Evolutionary conservation across 2,113 vertebrate genomes (phyloP).

Genomic region (Hymenochirus boettgeri): DNA sequence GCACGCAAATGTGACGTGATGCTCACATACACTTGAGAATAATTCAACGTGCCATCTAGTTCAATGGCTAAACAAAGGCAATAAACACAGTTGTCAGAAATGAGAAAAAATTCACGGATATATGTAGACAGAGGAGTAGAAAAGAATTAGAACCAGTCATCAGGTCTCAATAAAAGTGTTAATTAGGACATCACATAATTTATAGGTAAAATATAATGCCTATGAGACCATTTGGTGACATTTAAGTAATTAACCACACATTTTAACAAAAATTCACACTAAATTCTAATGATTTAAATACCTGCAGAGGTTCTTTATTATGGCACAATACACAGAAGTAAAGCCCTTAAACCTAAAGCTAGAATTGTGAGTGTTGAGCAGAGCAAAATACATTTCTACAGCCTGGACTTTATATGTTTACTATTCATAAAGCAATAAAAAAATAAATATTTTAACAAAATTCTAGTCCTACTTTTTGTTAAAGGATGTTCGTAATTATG

Average conservation of each 20-base stretch:
- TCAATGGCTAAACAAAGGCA: slow-evolving; percentile 75
- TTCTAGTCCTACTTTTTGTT: too few species aligned
- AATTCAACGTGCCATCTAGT: slow-evolving; percentile 81
- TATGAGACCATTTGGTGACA: slow-evolving; percentile 45
- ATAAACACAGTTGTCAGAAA: slow-evolving; percentile 85
- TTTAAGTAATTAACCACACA: slow-evolving; percentile 56
- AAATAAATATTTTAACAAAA: too few species aligned
- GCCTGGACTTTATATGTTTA: background rate
- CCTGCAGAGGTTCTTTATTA: background rate
- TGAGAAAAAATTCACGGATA: slow-evolving; percentile 67
- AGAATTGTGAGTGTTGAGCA: background rate
- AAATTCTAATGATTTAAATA: slow-evolving; percentile 32
- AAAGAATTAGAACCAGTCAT: slow-evolving; percentile 58
- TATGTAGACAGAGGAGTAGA: slow-evolving; percentile 56
- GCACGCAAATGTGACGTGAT: slow-evolving; percentile 85
- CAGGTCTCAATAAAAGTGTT: slow-evolving; percentile 64
- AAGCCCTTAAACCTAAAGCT: background rate
- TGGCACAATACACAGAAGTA: background rate
- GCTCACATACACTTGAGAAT: slow-evolving; percentile 82
- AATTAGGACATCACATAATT: slow-evolving; percentile 64
- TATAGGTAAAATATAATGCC: slow-evolving; percentile 50
- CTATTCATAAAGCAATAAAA: too few species aligned
- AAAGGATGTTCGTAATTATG: too few species aligned
- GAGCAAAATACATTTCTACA: background rate
- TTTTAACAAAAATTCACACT: slow-evolving; percentile 21